Conservation (phyloP, 2,888 invertebrate species). For the Labia minor region DNA sequence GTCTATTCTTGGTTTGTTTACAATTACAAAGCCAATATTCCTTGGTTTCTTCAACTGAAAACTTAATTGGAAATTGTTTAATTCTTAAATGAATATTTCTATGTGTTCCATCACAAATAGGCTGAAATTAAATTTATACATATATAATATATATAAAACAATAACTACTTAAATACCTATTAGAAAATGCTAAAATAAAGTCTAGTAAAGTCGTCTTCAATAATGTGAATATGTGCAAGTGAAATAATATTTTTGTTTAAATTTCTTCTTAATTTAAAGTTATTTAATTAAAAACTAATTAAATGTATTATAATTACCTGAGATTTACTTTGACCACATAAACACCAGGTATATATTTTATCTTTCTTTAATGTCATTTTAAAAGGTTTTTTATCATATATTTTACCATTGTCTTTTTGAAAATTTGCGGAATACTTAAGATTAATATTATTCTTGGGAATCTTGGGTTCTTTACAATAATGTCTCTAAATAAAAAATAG, state of each 20-base stretch:
- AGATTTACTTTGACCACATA: constrained; percentile 81
- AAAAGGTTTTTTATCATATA: constrained; percentile 85
- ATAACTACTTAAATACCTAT: constrained; percentile 21
- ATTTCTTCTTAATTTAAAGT: constrained; percentile 15
- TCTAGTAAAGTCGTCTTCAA: no score
- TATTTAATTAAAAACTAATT: not conserved
- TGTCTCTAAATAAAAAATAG: not conserved
- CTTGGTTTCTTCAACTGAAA: constrained; percentile 73
- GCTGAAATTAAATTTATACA: no score
- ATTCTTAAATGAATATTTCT: constrained; percentile 63
- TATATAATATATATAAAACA: no score
- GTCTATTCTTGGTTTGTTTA: constrained; percentile 84
- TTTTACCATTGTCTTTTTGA: constrained; percentile 61
- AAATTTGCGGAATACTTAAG: constrained; percentile 34
- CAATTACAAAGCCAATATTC: constrained; percentile 98
- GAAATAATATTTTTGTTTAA: not conserved
- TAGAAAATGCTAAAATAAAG: not conserved
- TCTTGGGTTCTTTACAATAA: not conserved
- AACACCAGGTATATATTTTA: constrained; percentile 81
- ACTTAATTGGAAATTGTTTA: constrained; percentile 65
- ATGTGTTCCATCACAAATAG: constrained; percentile 91
- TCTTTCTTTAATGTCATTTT: constrained; percentile 57
- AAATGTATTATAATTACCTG: constrained; percentile 41
- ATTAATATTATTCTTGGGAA: not conserved
- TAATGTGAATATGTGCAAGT: not conserved